A percentile compares a stretch with the other conserved stretches of the same genome.
phyloP scores from a whole-genome alignment of 2,797 vertebrate species.

The Prionace glauca region DNA sequence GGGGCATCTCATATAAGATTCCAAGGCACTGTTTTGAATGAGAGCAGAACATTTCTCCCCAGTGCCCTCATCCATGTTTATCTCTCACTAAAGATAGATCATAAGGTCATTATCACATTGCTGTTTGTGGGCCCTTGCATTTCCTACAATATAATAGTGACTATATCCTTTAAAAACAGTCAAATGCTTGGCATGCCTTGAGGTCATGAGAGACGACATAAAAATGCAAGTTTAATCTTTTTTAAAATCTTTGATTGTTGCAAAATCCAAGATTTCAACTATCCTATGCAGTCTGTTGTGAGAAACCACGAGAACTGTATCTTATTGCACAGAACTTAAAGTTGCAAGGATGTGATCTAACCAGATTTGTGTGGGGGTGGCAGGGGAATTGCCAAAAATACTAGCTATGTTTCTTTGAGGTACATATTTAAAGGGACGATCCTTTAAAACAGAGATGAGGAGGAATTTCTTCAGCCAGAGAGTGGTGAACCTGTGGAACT shows the following conservation, averaged over 20 bases:
- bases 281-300: neutral
- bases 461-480: too few species aligned
- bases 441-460: too few species aligned
- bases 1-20: neutral
- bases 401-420: neutral
- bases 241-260: neutral
- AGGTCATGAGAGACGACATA: neutral
- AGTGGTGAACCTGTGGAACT: too few species aligned
- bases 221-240: neutral
- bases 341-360: neutral
- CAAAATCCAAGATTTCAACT: neutral
- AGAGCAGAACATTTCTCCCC: neutral
- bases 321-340: neutral
- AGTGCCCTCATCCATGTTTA: neutral
- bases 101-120: neutral
- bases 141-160: neutral
- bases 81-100: neutral
- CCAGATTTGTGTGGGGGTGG: neutral
- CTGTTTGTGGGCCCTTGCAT: neutral
- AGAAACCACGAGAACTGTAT: neutral
- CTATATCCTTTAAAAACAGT: neutral
- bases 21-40: neutral
- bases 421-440: too few species aligned
- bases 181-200: neutral
- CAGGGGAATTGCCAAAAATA: neutral